Base-by-base conservation (phyloP, 2,113 vertebrate species). In the Arvicanthis niloticus region DNA sequence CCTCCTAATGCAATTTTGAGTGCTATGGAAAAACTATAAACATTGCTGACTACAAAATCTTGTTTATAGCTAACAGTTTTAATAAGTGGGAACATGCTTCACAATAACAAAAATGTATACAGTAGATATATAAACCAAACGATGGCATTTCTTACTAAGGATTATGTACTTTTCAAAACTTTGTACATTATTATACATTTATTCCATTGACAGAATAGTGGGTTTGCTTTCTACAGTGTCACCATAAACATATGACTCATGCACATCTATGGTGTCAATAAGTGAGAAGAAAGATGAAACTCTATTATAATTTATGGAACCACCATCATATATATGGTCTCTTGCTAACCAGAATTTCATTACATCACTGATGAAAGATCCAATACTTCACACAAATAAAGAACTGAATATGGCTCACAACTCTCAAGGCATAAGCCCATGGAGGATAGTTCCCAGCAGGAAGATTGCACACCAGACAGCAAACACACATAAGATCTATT, bases 321-420 rank as follows among this genome's bases (percentile, higher is more conserved):
- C 15, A 75, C 22, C 3, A 22, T 70, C 48, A 45, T 21, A 1
- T 17, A 45, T 68, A 42, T n/a, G 29, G 70, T 77, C 58, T 53
- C 34, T 77, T 19, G 11, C 48, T 68, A 53, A 48, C 15, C 31
- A 70, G 22, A 56, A 58, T 8, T 45, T 56, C 40, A 56, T 48
- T 80, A 10, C 7, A 12, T 84, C 93, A 81, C 96, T 95, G 58
- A 40, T 40, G 62, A 62, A 53, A 53, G 26, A 22, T 88, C 73
- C 78, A 96, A 88, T 82, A 94, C 93, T 97, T 97, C 94, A 91
- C 86, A 97, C 78, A 76, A 97, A 88, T 87, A 94, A 96, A 98
- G 96, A 56, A 94, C 37, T 0, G 0, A 92, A 92, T 87, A 53
- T 22, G 51, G 87, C 93, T 93, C 78, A 60, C 78, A 58, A 80